Conservation (phyloP, 2,888 invertebrate genomes). For the Drosophila nr. perissopoda region DNA sequence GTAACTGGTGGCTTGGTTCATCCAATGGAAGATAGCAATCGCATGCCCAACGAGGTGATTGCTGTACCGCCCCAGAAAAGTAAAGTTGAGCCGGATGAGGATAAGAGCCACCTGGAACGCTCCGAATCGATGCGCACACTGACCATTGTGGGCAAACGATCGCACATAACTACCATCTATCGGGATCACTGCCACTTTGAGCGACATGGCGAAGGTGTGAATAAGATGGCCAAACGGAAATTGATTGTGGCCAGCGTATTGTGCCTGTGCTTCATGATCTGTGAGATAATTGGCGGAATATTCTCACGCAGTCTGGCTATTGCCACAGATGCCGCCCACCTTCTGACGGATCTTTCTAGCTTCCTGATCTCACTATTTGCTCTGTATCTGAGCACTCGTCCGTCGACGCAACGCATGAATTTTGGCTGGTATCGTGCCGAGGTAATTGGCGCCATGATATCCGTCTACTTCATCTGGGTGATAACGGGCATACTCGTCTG, state of each 20-base stretch:
- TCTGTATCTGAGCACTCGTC: slow-evolving; percentile 47
- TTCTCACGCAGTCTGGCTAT: slow-evolving; percentile 65
- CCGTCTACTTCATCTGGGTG: slow-evolving; percentile 98
- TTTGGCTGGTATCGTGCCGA: slow-evolving; percentile 98
- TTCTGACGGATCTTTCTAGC: slow-evolving; percentile 61
- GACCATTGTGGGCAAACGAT: slow-evolving; percentile 52
- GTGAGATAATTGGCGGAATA: slow-evolving; percentile 59
- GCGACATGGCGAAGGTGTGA: slow-evolving; percentile 13
- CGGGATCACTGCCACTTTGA: slow-evolving; percentile 57
- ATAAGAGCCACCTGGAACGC: not conserved
- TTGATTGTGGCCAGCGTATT: slow-evolving; percentile 58
- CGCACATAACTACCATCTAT: slow-evolving; percentile 41
- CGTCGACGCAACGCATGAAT: slow-evolving; percentile 88
- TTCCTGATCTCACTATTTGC: slow-evolving; percentile 69
- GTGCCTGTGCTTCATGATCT: slow-evolving; percentile 56
- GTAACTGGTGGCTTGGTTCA: not conserved
- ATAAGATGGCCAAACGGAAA: slow-evolving; percentile 52
- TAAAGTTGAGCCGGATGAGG: not conserved
- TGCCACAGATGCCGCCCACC: slow-evolving; percentile 70
- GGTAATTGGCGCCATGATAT: slow-evolving; percentile 97
- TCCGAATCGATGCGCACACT: slow-evolving; percentile 54
- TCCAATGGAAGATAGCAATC: not conserved
- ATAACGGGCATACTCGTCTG: slow-evolving; percentile 97
- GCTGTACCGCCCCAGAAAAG: not conserved
- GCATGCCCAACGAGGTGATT: not conserved